Base-by-base conservation (phyloP, 1,140 invertebrate genomes). In the Zaprionus capensis region DNA sequence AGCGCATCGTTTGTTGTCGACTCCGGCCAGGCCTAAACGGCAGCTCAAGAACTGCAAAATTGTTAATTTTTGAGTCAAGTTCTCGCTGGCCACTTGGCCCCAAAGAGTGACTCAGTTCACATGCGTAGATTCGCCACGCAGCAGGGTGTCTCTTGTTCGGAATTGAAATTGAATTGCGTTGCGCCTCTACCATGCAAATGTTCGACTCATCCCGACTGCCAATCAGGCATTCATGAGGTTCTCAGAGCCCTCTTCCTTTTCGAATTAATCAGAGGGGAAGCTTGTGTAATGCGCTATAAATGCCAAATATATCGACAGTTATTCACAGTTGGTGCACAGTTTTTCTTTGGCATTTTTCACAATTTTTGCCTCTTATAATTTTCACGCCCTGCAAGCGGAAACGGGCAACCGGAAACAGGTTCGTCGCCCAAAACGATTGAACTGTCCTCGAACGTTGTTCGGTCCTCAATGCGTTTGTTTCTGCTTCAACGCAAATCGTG, bases 1-100 rank as follows among this genome's bases (percentile, higher is more conserved):
- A 88, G 85, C 85, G 85, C 81, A 82, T 90, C 85, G 79, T 85
- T 88, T 84, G 84, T 84, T 79, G 59, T 56, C n/a, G n/a, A 9
- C n/a, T 17, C n/a, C 17, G 41, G 36, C 20, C 38, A 26, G 46
- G 22, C 31, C 57, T 49, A 62, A 71, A 44, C 46, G 70, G 46
- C 36, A 34, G 31, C 64, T 58, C 28, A 46, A 65, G 22, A 31
- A 17, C 28, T 28, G 20, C 4, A 71, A 79, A 85, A 86, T 71
- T 72, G 51, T 78, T 84, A 76, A 80, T 76, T 86, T 85, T 85
- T 72, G 56, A 82, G 62, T 71, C 65, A 71, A 85, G 63, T 72
- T 65, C 56, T 20, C 58, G 61, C 62, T 72, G 71, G 55, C 67
- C 82, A 80, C 71, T 80, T 82, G 72, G 64, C 65, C 71, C 55